Base-by-base conservation (phyloP, 2,797 vertebrate species). In the Danio tinwini region DNA sequence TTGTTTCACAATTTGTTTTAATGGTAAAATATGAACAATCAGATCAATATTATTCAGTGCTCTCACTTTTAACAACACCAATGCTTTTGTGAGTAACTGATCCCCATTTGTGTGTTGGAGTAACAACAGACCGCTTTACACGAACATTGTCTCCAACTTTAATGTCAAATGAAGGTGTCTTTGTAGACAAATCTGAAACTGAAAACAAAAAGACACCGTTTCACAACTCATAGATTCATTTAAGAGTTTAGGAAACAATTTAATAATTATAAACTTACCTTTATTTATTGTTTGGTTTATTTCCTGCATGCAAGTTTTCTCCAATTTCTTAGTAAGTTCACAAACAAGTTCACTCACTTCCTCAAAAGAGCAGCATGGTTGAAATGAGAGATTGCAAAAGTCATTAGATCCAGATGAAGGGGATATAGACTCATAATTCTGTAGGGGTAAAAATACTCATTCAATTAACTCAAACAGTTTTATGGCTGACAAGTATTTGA, bases 101-200 rank as follows among this genome's bases (percentile, higher is more conserved):
- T 63, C 74, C 82, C 83, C 80, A 81, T 80, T 84, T 81, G 39
- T 39, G 58, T 52, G 6, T 70, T 40, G 79, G 78, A 37, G 49
- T 56, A 11, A 45, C n/a, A 53, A 83, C 82, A 44, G 74, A 62
- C 1, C 78, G 16, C 17, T 83, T 83, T 62, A 81, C 82, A 0
- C 74, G 69, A 55, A 78, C 82, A 19, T n/a, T 62, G 55, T 83
- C 78, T 7, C 78, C 74, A 42, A 77, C 44, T 58, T n/a, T 52
- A 58, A 83, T 77, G 4, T 74, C 61, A 63, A 3, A 49, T 11
- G 16, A 7, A 56, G 50, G 45, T 11, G 8, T 39, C 42, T 73
- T 80, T 73, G 5, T 21, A 1, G 68, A 9, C 45, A 58, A 19
- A 58, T 56, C 19, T 65, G 61, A 58, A 37, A 81, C 63, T 81